phyloP scores from a whole-genome alignment of 2,113 vertebrate species.

The Sinocyclocheilus maitianheensis region DNA sequence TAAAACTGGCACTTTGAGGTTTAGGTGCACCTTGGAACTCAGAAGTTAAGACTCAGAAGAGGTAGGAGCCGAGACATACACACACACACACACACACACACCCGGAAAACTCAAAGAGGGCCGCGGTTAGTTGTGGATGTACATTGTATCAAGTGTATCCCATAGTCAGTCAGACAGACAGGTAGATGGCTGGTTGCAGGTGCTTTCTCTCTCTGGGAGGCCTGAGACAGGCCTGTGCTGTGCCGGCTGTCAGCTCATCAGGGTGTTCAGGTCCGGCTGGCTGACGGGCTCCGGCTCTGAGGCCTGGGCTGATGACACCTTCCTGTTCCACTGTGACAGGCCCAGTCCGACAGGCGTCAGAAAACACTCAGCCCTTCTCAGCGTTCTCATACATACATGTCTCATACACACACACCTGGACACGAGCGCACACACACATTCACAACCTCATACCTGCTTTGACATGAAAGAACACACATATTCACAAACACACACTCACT shows the following conservation, averaged over 20 bases:
- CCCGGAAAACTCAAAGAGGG: constrained; percentile 40
- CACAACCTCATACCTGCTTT: constrained; percentile 42
- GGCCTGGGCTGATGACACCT: constrained; percentile 72
- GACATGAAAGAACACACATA: constrained; percentile 38
- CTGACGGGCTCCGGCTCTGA: constrained; percentile 60
- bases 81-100: constrained; percentile 36
- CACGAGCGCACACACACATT: constrained; percentile 23
- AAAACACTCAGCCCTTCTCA: constrained; percentile 70
- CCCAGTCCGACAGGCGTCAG: constrained; percentile 70
- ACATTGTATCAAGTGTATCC: constrained; percentile 48
- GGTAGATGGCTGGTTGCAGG: constrained; percentile 55
- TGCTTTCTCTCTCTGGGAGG: constrained; percentile 62
- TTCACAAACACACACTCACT: constrained; percentile 36
- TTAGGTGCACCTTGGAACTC: constrained; percentile 5
- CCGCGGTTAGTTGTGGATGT: constrained; percentile 45
- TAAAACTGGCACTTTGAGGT: not conserved
- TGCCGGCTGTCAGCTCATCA: constrained; percentile 72
- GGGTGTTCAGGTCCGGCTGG: constrained; percentile 65
- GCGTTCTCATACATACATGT: constrained; percentile 58
- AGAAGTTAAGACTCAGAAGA: constrained; percentile 28
- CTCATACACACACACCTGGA: constrained; percentile 43
- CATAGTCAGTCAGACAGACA: constrained; percentile 58
- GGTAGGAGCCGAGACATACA: constrained; percentile 33
- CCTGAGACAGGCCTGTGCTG: constrained; percentile 69
- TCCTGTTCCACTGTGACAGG: constrained; percentile 72